Evolutionary conservation across 2,888 invertebrate genomes (phyloP).

Genomic region (Cataglyphis rosenhaueri): DNA sequence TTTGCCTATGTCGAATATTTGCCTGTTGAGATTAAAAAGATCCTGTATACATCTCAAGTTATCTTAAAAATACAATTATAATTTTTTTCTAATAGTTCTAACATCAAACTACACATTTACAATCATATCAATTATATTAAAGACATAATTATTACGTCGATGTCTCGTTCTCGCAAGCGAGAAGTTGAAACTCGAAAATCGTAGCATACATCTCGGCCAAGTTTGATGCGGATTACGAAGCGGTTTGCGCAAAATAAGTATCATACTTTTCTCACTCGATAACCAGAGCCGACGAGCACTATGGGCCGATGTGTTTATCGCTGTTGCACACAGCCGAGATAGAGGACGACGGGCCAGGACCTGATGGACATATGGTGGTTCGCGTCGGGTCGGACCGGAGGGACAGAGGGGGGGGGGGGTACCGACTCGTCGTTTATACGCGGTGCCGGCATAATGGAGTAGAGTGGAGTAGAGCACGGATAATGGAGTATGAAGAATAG

Average conservation of each 20-base stretch:
- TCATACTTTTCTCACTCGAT: slow-evolving; percentile 61
- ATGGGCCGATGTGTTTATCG: slow-evolving; percentile 70
- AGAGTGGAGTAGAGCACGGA: slow-evolving; percentile 82
- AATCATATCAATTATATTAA: neutral
- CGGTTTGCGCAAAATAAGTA: slow-evolving; percentile 35
- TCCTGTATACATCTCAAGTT: neutral
- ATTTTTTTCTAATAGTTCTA: neutral
- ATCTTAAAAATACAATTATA: neutral
- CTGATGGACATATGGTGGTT: slow-evolving; percentile 75
- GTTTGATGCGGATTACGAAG: slow-evolving; percentile 45
- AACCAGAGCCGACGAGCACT: slow-evolving; percentile 46
- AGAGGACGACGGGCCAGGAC: slow-evolving; percentile 54
- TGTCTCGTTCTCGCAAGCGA: neutral
- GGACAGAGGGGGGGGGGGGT: slow-evolving; percentile 52
- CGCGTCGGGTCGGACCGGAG: slow-evolving; percentile 67
- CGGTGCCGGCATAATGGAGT: slow-evolving; percentile 83
- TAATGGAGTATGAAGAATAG: slow-evolving; percentile 84
- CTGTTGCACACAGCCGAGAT: slow-evolving; percentile 68
- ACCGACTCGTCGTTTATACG: slow-evolving; percentile 80
- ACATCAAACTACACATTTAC: neutral
- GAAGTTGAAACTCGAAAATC: neutral
- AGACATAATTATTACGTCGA: neutral
- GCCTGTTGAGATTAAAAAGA: too few relatives aligned
- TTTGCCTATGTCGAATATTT: too few relatives aligned
- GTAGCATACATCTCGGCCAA: neutral